Evolutionary conservation across 2,797 vertebrate species (phyloP).

Genomic region (Catostomus latipinnis): DNA sequence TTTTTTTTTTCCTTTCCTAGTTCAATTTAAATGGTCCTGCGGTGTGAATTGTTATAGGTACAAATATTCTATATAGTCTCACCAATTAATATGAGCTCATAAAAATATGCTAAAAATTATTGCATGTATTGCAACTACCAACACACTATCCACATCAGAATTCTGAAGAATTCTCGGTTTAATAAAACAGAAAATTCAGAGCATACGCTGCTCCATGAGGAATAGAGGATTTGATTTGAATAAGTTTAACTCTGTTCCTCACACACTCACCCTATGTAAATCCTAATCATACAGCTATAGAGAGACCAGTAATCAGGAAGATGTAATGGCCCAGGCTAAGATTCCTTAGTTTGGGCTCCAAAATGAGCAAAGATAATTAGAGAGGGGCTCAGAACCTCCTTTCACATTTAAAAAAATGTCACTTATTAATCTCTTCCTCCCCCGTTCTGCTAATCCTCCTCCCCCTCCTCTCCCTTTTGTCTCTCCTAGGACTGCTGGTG

Average conservation of each 20-base stretch:
- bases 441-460: background rate
- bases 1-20: no score
- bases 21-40: no score
- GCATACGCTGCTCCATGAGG: slow-evolving; percentile 15
- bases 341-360: slow-evolving; percentile 41
- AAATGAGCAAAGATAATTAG: slow-evolving; percentile 52
- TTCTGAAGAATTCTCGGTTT: background rate
- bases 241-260: slow-evolving; percentile 13
- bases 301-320: slow-evolving; percentile 37
- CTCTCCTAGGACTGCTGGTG: slow-evolving; percentile 2
- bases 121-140: no score
- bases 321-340: slow-evolving; percentile 39
- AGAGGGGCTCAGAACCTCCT: slow-evolving; percentile 35
- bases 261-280: slow-evolving; percentile 25
- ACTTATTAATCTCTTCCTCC: slow-evolving; percentile 46
- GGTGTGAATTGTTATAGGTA: no score
- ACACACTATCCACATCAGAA: background rate
- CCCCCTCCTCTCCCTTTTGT: background rate
- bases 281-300: slow-evolving; percentile 21
- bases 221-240: slow-evolving; percentile 26
- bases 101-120: no score
- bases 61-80: no score
- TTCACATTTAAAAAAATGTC: slow-evolving; percentile 50
- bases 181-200: background rate
- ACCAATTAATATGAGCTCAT: no score